Evolutionary conservation across 2,797 vertebrate genomes (phyloP).

Genomic region (Darevskia mixta): DNA sequence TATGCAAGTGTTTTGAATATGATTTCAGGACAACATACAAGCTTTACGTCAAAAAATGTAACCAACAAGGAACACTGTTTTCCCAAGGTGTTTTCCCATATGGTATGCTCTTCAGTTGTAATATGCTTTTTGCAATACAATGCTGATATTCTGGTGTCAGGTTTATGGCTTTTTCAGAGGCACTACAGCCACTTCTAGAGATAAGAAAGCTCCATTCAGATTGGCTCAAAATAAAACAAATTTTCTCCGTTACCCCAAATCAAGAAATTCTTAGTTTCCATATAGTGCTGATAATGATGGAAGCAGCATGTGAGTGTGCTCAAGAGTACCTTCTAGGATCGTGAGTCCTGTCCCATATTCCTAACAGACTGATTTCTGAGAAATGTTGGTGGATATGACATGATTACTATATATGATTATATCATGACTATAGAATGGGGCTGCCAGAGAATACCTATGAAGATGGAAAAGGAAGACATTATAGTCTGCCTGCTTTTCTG

Average conservation of each 20-base stretch:
- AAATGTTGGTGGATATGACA: background rate
- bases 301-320: background rate
- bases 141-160: background rate
- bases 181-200: background rate
- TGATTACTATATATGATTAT: background rate
- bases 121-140: no score
- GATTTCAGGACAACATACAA: no score
- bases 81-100: no score
- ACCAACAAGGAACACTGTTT: no score
- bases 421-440: no score
- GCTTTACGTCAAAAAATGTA: no score
- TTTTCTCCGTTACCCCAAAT: background rate
- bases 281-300: background rate
- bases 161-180: background rate
- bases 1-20: no score
- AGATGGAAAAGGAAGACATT: no score
- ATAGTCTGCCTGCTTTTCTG: no score
- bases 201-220: background rate
- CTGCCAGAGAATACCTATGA: no score
- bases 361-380: background rate
- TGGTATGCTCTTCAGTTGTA: no score
- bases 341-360: background rate
- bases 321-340: background rate
- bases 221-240: background rate
- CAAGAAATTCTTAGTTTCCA: background rate